Conservation (phyloP, 2,797 vertebrate species). For the Sebastes itinus region DNA sequence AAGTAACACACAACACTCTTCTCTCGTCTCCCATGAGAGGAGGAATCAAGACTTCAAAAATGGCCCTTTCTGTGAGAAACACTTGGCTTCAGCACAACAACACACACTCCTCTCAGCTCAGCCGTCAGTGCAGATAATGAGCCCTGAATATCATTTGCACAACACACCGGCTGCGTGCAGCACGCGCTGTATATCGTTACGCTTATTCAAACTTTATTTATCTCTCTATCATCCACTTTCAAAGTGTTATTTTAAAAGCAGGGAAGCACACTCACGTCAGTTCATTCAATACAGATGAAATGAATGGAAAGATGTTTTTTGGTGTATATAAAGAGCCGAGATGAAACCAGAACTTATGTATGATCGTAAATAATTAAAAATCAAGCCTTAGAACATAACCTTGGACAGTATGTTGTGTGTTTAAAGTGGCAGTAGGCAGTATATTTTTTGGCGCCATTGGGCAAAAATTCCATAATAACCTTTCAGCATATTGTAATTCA, state of each 20-base stretch:
- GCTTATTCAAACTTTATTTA: slow-evolving; percentile 13
- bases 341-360: neutral
- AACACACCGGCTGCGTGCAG: neutral
- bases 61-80: slow-evolving; percentile 40
- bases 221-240: neutral
- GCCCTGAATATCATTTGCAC: slow-evolving; percentile 44
- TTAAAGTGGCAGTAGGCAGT: too few relatives aligned
- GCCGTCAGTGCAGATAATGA: slow-evolving; percentile 58
- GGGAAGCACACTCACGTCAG: neutral
- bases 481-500: too few relatives aligned
- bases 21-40: slow-evolving; percentile 40
- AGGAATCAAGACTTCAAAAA: slow-evolving; percentile 63
- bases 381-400: too few relatives aligned
- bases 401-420: neutral
- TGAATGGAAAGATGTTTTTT: neutral
- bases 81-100: slow-evolving; percentile 32
- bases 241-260: neutral
- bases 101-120: slow-evolving; percentile 30
- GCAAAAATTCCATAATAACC: too few relatives aligned
- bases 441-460: too few relatives aligned
- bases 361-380: neutral
- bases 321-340: neutral
- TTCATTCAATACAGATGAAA: neutral
- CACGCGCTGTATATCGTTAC: neutral
- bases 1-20: slow-evolving; percentile 25